phyloP scores from a whole-genome alignment of 2,888 invertebrate species.

The Aleiodes leptofemur region DNA sequence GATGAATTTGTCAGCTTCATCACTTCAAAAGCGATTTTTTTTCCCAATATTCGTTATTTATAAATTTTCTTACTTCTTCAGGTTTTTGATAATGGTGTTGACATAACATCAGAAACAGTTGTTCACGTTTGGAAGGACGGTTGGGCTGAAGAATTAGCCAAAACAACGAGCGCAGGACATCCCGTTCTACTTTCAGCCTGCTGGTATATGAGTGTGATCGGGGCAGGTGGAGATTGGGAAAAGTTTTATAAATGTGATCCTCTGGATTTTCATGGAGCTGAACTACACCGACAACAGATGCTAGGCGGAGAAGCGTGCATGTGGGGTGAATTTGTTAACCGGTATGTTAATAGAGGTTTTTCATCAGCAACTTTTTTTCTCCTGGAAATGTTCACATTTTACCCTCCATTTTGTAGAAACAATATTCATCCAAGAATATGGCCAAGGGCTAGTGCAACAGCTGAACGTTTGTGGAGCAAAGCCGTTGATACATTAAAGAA shows the following conservation, averaged over 20 bases:
- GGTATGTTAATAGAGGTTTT: conserved; percentile 58
- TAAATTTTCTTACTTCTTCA: conserved; percentile 41
- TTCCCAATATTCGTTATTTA: background rate
- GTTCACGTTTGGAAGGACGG: conserved; percentile 88
- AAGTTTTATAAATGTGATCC: conserved; percentile 85
- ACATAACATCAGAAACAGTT: conserved; percentile 80
- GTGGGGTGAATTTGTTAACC: conserved; percentile 93
- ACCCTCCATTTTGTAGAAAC: conserved; percentile 56
- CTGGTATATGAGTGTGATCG: conserved; percentile 91
- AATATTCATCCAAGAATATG: conserved; percentile 80
- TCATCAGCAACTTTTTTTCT: no score
- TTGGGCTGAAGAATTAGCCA: conserved; percentile 68
- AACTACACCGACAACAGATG: conserved; percentile 78
- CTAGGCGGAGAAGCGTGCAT: conserved; percentile 95
- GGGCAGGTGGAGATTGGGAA: conserved; percentile 82
- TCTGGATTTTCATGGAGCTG: conserved; percentile 76
- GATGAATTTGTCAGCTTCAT: no score
- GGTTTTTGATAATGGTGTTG: conserved; percentile 83
- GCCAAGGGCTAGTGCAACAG: conserved; percentile 91
- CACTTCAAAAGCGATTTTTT: no score
- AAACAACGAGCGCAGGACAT: conserved; percentile 80
- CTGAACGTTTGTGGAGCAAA: conserved; percentile 87
- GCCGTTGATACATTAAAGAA: conserved; percentile 62
- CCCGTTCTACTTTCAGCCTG: conserved; percentile 85
- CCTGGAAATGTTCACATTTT: background rate